Base-by-base conservation (phyloP, 1,140 invertebrate genomes). In the Bombus confusus region DNA sequence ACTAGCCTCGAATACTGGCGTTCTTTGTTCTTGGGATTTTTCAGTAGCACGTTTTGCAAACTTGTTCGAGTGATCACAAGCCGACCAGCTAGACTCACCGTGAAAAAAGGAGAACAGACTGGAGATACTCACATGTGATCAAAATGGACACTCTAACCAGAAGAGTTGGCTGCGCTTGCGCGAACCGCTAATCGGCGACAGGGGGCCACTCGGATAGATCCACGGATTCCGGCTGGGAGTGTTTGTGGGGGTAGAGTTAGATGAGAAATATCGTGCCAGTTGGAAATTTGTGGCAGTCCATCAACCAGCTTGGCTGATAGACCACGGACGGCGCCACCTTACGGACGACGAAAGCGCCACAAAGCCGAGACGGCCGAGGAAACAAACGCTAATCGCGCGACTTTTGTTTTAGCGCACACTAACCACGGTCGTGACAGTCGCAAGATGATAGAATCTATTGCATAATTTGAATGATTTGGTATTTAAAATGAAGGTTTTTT, bases 61-160 rank as follows among this genome's bases (percentile, higher is more conserved):
- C 75, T 88, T 85, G 83, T 90, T 91, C 87, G 86, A 87, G 80
- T 87, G 88, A 93, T 91, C 92, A 94, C 88, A 93, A 94, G 77
- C 41, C 91, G 90, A 93, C 93, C 91, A 91, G 88, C 91, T 92
- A 80, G 69, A 85, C 90, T 91, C 88, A 88, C 90, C 89, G 94
- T 85, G 76, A 85, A 85, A 94, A 93, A 92, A 86, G 81, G 86
- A 92, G 91, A 93, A 89, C 92, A 93, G 92, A 80, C 89, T 94
- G 93, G 91, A 83, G 87, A 95, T 96, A 96, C 96, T 96, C 95
- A 96, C 96, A 96, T 96, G 96, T 96, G 95, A 95, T 95, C 95
- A 96, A 96, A 96, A 96, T 96, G 96, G 96, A 95, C 95, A 96
- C 95, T 96, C 93, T 96, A 95, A 95, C 95, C 95, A 95, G 96